These are phyloP conservation scores for Cryptosula pallasiana DNA, from an alignment of 2,888 invertebrate species.

Conservation along the genomic window DNA sequence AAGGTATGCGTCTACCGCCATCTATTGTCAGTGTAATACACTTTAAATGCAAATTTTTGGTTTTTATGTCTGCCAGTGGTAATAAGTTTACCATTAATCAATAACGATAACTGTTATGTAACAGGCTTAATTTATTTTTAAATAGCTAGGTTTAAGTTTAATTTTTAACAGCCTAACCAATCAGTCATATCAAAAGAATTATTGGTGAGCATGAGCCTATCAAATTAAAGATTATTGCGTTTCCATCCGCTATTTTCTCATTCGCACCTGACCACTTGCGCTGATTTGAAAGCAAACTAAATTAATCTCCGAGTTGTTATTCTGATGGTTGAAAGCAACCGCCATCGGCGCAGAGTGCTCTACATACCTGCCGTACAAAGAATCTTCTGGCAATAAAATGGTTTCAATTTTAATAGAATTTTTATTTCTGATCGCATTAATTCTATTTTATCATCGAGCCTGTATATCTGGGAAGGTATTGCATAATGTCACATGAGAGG, in stretches of 20 bases:
- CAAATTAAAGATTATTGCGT: no score
- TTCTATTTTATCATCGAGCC: no score
- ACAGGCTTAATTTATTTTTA: conserved; percentile 18
- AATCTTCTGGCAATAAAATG: no score
- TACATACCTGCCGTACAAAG: no score
- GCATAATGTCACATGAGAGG: no score
- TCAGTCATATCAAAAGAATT: neutral
- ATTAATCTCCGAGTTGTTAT: neutral
- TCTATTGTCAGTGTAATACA: neutral
- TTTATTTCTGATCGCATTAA: no score
- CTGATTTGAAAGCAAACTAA: neutral
- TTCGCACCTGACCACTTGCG: neutral
- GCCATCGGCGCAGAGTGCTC: no score
- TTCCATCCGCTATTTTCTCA: neutral
- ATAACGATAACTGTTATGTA: conserved; percentile 5
- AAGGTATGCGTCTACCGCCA: conserved; percentile 41
- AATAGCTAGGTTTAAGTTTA: conserved; percentile 20
- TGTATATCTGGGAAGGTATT: no score
- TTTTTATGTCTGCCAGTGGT: conserved; percentile 14
- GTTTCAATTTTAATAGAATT: no score
- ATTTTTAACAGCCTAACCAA: conserved; percentile 3
- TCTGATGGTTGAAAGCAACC: neutral
- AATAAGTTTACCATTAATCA: neutral
- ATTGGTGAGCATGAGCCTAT: neutral
- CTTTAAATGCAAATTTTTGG: conserved; percentile 22